Conservation (phyloP, 2,113 vertebrate species). For the Anarrhichthys ocellatus region DNA sequence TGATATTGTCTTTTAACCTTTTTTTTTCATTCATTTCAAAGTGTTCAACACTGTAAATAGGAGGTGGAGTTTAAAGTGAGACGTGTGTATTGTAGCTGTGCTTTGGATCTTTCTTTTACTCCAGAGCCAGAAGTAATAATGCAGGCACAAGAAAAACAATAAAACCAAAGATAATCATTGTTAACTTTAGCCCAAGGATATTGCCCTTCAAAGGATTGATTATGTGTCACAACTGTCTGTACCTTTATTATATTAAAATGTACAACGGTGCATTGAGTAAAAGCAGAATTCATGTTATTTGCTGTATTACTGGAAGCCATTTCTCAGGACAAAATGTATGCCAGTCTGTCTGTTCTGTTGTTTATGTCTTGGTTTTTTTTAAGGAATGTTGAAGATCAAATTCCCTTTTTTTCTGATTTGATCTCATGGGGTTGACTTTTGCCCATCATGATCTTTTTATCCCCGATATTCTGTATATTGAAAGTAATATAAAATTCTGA, state of each 20-base stretch:
- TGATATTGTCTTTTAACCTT: slow-evolving; percentile 9
- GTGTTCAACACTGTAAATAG: slow-evolving; percentile 54
- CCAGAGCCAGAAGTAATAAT: slow-evolving; percentile 20
- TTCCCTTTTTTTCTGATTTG: slow-evolving; percentile 23
- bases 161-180: slow-evolving; percentile 68
- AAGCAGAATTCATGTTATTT: slow-evolving; percentile 38
- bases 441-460: slow-evolving; percentile 25
- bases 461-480: slow-evolving; percentile 48
- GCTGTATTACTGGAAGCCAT: slow-evolving; percentile 67
- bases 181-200: background rate
- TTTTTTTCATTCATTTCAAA: slow-evolving; percentile 32
- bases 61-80: slow-evolving; percentile 28
- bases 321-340: slow-evolving; percentile 64
- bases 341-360: slow-evolving; percentile 38
- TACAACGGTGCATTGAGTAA: slow-evolving; percentile 18
- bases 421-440: slow-evolving; percentile 10
- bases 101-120: slow-evolving; percentile 25
- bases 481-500: slow-evolving; percentile 67
- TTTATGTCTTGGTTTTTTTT: slow-evolving; percentile 37
- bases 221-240: slow-evolving; percentile 29
- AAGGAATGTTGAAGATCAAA: slow-evolving; percentile 8
- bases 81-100: slow-evolving; percentile 35
- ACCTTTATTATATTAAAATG: slow-evolving; percentile 23
- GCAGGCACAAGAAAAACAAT: slow-evolving; percentile 34
- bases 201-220: slow-evolving; percentile 44